Base-by-base conservation (phyloP, 1,140 invertebrate genomes). In the Gryon sp. region DNA sequence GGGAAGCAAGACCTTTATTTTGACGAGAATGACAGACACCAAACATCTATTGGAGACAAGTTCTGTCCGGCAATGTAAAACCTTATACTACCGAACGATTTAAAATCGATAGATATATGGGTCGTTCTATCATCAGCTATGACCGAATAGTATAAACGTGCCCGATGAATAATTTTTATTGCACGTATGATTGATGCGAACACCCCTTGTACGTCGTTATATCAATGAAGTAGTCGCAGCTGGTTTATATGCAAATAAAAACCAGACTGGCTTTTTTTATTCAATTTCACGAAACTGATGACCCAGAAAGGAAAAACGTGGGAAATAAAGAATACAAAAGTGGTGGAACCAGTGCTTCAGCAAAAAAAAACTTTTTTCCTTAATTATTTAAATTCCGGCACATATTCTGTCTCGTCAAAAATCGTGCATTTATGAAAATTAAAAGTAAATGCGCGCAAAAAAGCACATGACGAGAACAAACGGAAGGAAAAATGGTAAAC, bases 121-220 rank as follows among this genome's bases (percentile, higher is more conserved):
- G 15, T 14, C 50, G 9, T 57, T 48, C 50, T 20, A 57, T 57
- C 59, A 63, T 73, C 59, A 65, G 34, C 59, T 59, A 65, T 50
- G 57, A 50, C 41, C 34, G 52, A 63, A 65, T 63, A 46, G 46
- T 30, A 26, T n/a, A n/a, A n/a, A 11, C 41, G 34, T 12, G 16
- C 38, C 34, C 40, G 53, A 65, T 74, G 59, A 74, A 65, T 74
- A 65, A 74, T 65, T 74, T 74, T 66, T 74, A 74, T 74, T 74
- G 60, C 70, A 7, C 52, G 50, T 60, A 74, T 74, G 60, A 74
- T 74, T 74, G 59, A 74, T 73, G 69, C 59, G 50, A 55, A 63
- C 59, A 50, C 34, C 20, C n/a, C 59, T 65, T 50, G 59, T 40
- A 65, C 36, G 52, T 72, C 68, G 59, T 73, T 73, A 73, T 50